A percentile compares a stretch with the other conserved stretches of the same genome.
Conservation (phyloP, 2,113 vertebrate genomes). For the Pycnonotus jocosus region DNA sequence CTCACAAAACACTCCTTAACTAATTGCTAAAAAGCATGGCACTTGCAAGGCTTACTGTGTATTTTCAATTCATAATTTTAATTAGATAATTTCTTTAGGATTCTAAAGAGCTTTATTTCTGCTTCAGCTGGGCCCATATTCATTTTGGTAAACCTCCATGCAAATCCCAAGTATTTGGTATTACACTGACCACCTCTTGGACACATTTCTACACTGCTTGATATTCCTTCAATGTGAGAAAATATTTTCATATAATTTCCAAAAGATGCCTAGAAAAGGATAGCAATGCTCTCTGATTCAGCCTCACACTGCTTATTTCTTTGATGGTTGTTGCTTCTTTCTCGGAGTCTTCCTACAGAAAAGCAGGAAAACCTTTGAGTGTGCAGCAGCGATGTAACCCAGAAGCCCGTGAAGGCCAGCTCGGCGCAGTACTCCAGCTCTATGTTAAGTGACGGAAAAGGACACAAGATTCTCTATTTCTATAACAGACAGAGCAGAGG, state of each 20-base stretch:
- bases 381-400: rapidly evolving
- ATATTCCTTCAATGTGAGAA: not conserved
- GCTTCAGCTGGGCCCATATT: not conserved
- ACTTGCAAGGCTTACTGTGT: not conserved
- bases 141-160: not conserved
- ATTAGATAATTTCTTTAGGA: not conserved
- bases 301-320: not conserved
- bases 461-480: rapidly evolving
- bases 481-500: rapidly evolving
- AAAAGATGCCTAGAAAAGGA: not conserved
- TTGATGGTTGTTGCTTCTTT: not conserved
- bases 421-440: rapidly evolving
- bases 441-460: not conserved
- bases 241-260: not conserved
- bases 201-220: not conserved
- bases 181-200: not conserved
- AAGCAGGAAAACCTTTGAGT: not conserved
- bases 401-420: not conserved
- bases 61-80: not conserved
- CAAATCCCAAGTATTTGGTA: not conserved
- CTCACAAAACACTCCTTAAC: not conserved
- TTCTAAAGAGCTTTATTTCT: not conserved
- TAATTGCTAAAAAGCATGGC: not conserved
- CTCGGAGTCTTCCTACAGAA: not conserved
- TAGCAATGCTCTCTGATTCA: not conserved